Conservation (phyloP, 2,797 vertebrate genomes). For the Argya squamiceps region DNA sequence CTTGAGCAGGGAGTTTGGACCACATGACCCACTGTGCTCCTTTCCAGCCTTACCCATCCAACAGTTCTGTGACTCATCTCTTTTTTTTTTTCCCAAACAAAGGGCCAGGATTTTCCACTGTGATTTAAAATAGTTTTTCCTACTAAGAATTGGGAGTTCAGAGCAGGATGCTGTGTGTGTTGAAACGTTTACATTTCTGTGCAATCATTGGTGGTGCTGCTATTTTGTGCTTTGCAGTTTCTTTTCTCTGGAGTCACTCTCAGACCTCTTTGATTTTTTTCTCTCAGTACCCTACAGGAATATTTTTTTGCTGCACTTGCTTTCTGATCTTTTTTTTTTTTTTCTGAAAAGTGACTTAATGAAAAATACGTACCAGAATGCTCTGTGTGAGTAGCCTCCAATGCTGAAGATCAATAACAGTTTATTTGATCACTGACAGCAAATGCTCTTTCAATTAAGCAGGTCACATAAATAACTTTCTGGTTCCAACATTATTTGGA, state of each 20-base stretch:
- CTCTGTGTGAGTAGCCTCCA: conserved; percentile 30
- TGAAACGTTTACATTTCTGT: background rate
- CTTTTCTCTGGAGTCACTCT: background rate
- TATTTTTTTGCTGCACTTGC: conserved; percentile 40
- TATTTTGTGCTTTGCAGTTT: background rate
- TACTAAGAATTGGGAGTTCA: background rate
- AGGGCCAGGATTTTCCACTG: background rate
- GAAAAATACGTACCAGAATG: conserved; percentile 55
- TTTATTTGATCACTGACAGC: conserved; percentile 71
- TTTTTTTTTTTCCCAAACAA: background rate
- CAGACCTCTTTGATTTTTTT: background rate
- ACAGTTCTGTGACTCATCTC: background rate
- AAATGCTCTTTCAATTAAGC: conserved; percentile 73
- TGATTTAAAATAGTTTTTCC: background rate
- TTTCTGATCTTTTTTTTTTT: background rate
- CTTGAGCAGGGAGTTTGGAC: background rate
- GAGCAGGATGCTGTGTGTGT: background rate
- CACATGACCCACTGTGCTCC: background rate
- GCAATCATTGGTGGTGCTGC: background rate
- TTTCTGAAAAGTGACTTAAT: conserved; percentile 37
- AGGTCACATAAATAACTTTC: conserved; percentile 70
- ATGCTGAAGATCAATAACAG: conserved; percentile 67
- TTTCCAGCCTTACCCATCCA: background rate
- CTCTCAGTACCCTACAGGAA: background rate
- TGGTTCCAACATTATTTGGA: conserved; percentile 57